A percentile compares a stretch with the other conserved stretches of the same genome.
Conservation (phyloP, 2,888 invertebrate genomes). For the Dromius quadrimaculatus region DNA sequence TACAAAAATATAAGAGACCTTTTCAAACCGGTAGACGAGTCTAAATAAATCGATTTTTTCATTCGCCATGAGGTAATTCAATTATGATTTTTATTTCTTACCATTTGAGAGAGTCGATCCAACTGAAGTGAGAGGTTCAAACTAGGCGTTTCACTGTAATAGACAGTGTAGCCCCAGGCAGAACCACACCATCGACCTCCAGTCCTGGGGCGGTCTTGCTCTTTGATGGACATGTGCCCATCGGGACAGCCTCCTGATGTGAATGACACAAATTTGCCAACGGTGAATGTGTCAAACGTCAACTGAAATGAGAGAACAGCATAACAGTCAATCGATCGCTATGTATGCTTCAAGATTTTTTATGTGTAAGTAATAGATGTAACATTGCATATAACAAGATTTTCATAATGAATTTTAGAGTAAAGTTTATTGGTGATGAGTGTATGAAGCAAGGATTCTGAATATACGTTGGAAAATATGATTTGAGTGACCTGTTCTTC, state of each 20-base stretch:
- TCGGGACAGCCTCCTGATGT: conserved; percentile 84
- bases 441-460: too few species aligned
- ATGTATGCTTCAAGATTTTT: too few species aligned
- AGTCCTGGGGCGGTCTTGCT: conserved; percentile 77
- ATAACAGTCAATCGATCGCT: background rate
- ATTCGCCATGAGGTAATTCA: too few species aligned
- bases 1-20: too few species aligned
- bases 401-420: too few species aligned
- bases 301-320: conserved; percentile 69
- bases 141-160: conserved; percentile 85
- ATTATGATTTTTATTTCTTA: too few species aligned
- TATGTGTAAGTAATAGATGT: too few species aligned
- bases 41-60: too few species aligned
- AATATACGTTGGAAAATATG: background rate
- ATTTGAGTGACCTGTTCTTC: background rate
- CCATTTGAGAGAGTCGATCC: conserved; percentile 80
- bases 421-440: too few species aligned
- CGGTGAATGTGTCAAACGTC: conserved; percentile 86
- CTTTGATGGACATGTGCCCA: conserved; percentile 84
- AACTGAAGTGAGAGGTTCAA: conserved; percentile 81
- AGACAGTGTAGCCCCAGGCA: conserved; percentile 87
- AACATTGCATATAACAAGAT: too few species aligned
- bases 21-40: too few species aligned
- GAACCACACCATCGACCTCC: conserved; percentile 88
- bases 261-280: conserved; percentile 84